Evolutionary conservation across 2,797 vertebrate species (phyloP), one percentile per base, ranked within the genome.

Genomic region (Gallinago nigripennis): DNA sequence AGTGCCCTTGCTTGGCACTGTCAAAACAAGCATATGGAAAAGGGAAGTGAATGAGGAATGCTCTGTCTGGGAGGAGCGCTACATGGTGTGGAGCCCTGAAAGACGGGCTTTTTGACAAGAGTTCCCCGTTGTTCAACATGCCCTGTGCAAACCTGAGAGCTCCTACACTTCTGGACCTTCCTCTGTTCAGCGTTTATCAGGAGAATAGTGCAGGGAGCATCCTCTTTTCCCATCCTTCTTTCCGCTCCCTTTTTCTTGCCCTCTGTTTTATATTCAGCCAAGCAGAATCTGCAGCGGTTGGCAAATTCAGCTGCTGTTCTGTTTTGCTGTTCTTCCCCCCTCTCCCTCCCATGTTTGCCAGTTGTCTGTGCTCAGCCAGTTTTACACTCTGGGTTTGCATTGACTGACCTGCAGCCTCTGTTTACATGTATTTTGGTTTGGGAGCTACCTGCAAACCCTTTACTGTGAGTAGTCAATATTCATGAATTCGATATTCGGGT

Each of bases 401-500:
- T 53, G 90, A 41, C 80, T 84, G 86, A 90, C 93, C 90, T 57
- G 31, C 81, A 90, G 81, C 71, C 53, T 78, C n/a, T 4, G 37
- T 85, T 82, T 73, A n/a, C 89, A 61, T 0, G 0, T 69, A 43
- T 75, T 82, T 90, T 65, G 31, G 37, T 84, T 75, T 54, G 77
- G 63, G 66, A 95, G 78, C 86, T 73, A 41, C 72, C 60, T 91
- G 65, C 61, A 79, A 75, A 71, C 19, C 12, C 43, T 91, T 70
- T 53, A 41, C 90, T 82, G 53, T 5, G n/a, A 80, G 82, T 4
- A 94, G 77, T 95, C 94, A 88, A 95, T 97, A 92, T 75, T 90
- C 91, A 79, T 58, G 77, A 94, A 94, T 92, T 97, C 63, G 1
- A 95, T 95, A 94, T 91, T 96, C 16, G 1, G 79, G 86, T 73